Percentiles rank a stretch among this genome's conserved stretches.
These are phyloP conservation scores for Odontomyia ornata DNA, from an alignment of 2,888 invertebrate genomes.

Conservation along the genomic window DNA sequence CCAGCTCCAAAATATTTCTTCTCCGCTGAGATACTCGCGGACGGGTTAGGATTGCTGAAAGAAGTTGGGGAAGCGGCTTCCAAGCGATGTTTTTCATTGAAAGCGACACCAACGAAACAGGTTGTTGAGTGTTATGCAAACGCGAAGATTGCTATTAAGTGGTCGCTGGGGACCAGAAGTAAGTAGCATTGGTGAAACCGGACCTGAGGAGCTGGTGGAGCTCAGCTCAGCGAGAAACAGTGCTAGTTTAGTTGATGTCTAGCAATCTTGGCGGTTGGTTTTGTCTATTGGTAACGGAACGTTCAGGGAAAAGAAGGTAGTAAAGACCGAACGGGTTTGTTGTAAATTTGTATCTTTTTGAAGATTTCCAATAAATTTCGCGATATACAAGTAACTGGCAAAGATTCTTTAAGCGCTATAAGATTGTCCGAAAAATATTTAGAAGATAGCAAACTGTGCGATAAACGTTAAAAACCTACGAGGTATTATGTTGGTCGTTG, in stretches of 20 bases:
- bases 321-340: neutral
- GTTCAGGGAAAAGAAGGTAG: neutral
- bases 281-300: neutral
- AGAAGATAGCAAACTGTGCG: too few relatives aligned
- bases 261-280: constrained; percentile 10
- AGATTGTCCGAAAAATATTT: too few relatives aligned
- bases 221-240: neutral
- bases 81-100: constrained; percentile 20
- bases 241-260: constrained; percentile 32
- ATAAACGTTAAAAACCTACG: too few relatives aligned
- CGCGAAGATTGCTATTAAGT: constrained; percentile 1
- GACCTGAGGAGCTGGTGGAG: constrained; percentile 8
- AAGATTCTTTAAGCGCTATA: too few relatives aligned
- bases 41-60: neutral
- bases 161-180: constrained; percentile 18
- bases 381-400: too few relatives aligned
- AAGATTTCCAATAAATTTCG: too few relatives aligned
- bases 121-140: constrained; percentile 34
- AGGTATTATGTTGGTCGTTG: too few relatives aligned
- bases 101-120: constrained; percentile 34
- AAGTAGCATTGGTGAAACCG: constrained; percentile 38
- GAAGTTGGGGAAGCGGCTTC: neutral
- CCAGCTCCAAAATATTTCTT: neutral
- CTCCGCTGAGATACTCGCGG: neutral
- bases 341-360: neutral